These are phyloP conservation scores for Platerodrilus igneus DNA, from an alignment of 2,888 invertebrate species.

Conservation along the genomic window DNA sequence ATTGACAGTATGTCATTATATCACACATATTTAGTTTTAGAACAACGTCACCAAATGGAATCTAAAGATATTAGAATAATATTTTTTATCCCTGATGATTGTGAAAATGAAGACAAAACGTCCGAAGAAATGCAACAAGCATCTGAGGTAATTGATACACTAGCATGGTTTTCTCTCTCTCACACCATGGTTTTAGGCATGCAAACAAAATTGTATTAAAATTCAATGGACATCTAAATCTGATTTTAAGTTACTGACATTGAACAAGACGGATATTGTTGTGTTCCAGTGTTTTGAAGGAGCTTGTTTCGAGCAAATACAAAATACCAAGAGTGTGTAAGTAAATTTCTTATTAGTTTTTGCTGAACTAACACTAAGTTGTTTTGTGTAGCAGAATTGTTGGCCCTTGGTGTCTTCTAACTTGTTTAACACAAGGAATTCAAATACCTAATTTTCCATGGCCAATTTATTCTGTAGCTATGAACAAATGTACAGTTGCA, in stretches of 20 bases:
- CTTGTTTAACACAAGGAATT: slow-evolving; percentile 66
- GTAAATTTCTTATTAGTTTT: slow-evolving; percentile 40
- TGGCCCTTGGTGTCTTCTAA: slow-evolving; percentile 75
- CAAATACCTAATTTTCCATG: slow-evolving; percentile 69
- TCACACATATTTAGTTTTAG: no score
- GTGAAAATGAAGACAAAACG: slow-evolving; percentile 52
- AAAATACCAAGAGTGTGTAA: slow-evolving; percentile 64
- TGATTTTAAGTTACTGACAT: slow-evolving; percentile 53
- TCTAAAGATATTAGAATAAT: slow-evolving; percentile 24
- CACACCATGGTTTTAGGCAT: slow-evolving; percentile 29
- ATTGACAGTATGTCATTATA: no score
- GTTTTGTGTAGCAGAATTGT: slow-evolving; percentile 61
- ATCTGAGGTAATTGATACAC: slow-evolving; percentile 56
- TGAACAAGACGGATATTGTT: slow-evolving; percentile 68
- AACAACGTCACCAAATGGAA: no score
- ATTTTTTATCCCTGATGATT: slow-evolving; percentile 55
- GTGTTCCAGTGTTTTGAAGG: slow-evolving; percentile 77
- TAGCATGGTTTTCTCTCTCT: slow-evolving; percentile 12
- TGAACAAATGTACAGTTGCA: slow-evolving; percentile 67
- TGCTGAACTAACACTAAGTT: slow-evolving; percentile 3
- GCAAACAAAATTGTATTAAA: slow-evolving; percentile 54
- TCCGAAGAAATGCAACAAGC: slow-evolving; percentile 59
- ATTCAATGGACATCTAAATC: slow-evolving; percentile 63
- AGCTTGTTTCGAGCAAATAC: slow-evolving; percentile 61
- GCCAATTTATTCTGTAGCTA: slow-evolving; percentile 77